These are phyloP conservation scores for Oncorhynchus kisutch DNA, from an alignment of 2,113 vertebrate genomes.

Conservation along the genomic window DNA sequence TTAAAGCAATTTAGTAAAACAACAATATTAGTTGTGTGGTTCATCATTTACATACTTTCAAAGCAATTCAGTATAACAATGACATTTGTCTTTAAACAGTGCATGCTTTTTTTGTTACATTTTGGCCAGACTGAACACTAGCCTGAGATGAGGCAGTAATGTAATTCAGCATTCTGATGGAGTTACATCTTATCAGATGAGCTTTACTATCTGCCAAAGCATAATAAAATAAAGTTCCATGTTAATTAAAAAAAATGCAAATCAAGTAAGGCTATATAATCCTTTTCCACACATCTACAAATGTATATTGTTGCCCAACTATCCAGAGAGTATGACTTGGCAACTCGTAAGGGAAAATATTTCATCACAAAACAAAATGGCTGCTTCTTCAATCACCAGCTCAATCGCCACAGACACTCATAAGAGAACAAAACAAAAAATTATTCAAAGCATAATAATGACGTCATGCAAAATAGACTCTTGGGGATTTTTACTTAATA, in stretches of 20 bases:
- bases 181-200: neutral
- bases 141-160: neutral
- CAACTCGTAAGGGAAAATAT: neutral
- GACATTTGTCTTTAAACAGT: neutral
- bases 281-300: neutral
- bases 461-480: neutral
- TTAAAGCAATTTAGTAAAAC: neutral
- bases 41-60: too few species aligned
- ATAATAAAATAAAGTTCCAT: neutral
- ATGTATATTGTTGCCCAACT: neutral
- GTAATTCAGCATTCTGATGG: neutral
- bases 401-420: neutral
- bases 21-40: neutral
- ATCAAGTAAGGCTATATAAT: neutral
- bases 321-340: neutral
- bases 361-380: constrained; percentile 26
- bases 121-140: neutral
- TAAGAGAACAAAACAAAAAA: neutral
- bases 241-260: neutral
- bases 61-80: neutral
- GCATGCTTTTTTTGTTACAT: neutral
- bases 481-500: neutral
- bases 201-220: neutral
- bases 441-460: neutral
- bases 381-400: constrained; percentile 7